These are phyloP conservation scores for Linepithema humile DNA, from an alignment of 1,140 invertebrate genomes.

Conservation along the genomic window DNA sequence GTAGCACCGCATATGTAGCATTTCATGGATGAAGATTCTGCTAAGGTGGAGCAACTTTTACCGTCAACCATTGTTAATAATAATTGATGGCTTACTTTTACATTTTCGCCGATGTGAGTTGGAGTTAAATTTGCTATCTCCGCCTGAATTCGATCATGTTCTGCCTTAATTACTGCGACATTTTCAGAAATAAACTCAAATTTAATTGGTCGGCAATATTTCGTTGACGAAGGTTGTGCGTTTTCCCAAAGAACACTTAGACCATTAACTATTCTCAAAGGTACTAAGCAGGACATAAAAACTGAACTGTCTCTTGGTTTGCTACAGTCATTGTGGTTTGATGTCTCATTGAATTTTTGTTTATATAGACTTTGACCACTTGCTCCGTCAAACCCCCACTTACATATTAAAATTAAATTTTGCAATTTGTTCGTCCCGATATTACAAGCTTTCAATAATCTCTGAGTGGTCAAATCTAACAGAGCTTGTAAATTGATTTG, in stretches of 20 bases:
- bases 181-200: background rate
- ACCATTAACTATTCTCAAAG: background rate
- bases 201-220: background rate
- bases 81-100: background rate
- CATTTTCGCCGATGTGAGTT: background rate
- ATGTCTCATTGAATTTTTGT: background rate
- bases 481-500: background rate
- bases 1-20: background rate
- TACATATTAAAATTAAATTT: background rate
- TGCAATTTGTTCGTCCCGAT: background rate
- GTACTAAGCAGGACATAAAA: background rate
- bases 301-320: background rate
- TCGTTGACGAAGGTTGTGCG: background rate
- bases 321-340: background rate
- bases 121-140: background rate
- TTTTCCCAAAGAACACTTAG: background rate
- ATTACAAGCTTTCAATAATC: background rate
- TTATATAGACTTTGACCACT: background rate
- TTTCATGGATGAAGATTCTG: background rate
- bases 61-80: background rate
- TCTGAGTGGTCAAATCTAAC: background rate
- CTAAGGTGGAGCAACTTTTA: background rate
- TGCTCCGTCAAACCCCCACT: constrained; percentile 2
- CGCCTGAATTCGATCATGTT: background rate
- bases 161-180: background rate